phyloP scores from a whole-genome alignment of 2,888 invertebrate genomes.

The Epicampocera succincta region DNA sequence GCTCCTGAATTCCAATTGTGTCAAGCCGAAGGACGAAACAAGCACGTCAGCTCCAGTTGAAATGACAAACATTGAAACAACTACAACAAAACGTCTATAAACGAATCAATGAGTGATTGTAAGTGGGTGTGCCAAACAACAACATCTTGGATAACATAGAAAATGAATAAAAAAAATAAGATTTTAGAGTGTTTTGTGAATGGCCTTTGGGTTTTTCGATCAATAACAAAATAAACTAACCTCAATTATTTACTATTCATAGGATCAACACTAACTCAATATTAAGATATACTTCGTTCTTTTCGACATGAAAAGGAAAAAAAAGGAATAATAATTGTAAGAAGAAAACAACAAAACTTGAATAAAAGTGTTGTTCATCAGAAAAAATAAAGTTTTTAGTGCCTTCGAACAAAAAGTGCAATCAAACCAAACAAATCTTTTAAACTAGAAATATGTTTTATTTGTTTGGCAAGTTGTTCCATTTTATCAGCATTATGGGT shows the following conservation, averaged over 20 bases:
- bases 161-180: background rate
- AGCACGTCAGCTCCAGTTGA: background rate
- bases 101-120: conserved; percentile 32
- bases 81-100: background rate
- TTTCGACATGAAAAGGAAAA: background rate
- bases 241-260: conserved; percentile 69
- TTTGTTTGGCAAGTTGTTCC: conserved; percentile 16
- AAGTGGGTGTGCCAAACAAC: conserved; percentile 40
- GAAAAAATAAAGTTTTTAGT: conserved; percentile 39
- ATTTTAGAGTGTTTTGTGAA: conserved; percentile 33
- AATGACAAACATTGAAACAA: background rate
- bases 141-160: background rate
- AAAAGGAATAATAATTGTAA: conserved; percentile 2
- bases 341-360: conserved; percentile 8
- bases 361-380: conserved; percentile 36
- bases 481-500: conserved; percentile 22
- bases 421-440: conserved; percentile 29
- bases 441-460: conserved; percentile 16
- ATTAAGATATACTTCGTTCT: conserved; percentile 36
- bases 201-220: conserved; percentile 65
- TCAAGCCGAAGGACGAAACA: background rate
- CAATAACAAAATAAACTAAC: conserved; percentile 70
- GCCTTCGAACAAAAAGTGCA: conserved; percentile 26
- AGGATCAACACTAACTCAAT: conserved; percentile 66
- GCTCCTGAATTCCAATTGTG: no score